Percentiles rank a stretch among this genome's conserved stretches.
phyloP scores from a whole-genome alignment of 1,140 invertebrate genomes.

The Magallana ariakensis region DNA sequence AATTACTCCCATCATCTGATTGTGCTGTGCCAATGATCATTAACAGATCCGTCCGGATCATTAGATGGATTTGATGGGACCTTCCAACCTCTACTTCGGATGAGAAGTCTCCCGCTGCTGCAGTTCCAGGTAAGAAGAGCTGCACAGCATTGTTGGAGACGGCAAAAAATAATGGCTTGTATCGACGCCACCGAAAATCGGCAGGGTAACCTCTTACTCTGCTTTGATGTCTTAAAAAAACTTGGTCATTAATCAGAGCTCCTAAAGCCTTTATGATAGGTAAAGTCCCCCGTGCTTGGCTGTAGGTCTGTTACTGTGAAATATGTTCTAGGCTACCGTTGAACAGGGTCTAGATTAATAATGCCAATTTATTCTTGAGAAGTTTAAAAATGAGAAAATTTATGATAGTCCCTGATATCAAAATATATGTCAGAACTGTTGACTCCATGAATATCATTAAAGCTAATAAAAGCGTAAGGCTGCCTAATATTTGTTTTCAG shows the following conservation, averaged over 20 bases:
- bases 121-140: neutral
- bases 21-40: neutral
- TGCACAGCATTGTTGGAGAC: conserved; percentile 6
- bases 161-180: neutral
- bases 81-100: neutral
- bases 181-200: neutral
- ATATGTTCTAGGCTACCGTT: no score
- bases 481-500: conserved; percentile 28
- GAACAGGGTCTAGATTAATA: no score
- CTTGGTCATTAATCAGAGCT: conserved; percentile 20
- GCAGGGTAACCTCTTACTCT: neutral
- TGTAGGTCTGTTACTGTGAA: neutral
- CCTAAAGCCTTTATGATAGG: conserved; percentile 20
- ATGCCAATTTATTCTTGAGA: neutral
- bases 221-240: conserved; percentile 11
- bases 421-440: conserved; percentile 13
- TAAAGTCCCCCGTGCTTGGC: neutral
- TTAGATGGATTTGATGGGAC: neutral
- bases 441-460: conserved; percentile 4
- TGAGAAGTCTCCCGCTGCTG: neutral
- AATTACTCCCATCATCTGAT: neutral
- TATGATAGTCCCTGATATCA: neutral
- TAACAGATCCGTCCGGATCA: neutral
- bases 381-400: neutral
- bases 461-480: neutral